Evolutionary conservation across 2,797 vertebrate genomes (phyloP).

Genomic region (Sebastes jordani): DNA sequence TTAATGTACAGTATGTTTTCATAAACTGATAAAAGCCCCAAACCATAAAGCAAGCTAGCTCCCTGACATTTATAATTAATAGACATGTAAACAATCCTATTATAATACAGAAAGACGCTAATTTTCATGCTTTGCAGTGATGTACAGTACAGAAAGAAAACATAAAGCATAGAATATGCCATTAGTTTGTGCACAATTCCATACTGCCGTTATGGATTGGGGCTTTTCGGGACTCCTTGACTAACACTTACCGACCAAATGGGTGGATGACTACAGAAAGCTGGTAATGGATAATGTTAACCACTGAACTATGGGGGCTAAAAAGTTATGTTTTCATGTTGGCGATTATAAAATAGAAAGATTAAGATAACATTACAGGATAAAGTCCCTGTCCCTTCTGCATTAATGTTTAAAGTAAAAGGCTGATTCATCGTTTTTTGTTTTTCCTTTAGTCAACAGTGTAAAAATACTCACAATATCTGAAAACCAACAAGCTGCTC

Average conservation of each 20-base stretch:
- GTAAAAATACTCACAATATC: not conserved
- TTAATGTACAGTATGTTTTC: not conserved
- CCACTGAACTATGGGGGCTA: not conserved
- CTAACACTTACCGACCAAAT: constrained; percentile 22
- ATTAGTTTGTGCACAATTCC: not conserved
- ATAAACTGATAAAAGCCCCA: constrained; percentile 23
- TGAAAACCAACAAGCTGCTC: not conserved
- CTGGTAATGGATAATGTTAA: constrained; percentile 17
- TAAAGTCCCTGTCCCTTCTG: not conserved
- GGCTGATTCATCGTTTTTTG: not conserved
- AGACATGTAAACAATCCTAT: not conserved
- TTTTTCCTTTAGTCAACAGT: not conserved
- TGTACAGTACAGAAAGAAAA: not conserved
- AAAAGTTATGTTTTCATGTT: constrained; percentile 9
- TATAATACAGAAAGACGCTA: not conserved
- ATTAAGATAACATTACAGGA: not conserved
- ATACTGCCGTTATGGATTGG: not conserved
- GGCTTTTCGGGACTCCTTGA: constrained; percentile 12
- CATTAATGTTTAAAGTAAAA: not conserved
- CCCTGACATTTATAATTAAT: not conserved
- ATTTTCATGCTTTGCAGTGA: not conserved
- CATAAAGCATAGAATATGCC: not conserved
- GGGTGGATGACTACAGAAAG: constrained; percentile 29
- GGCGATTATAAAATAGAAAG: constrained; percentile 13
- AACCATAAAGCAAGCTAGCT: constrained; percentile 9